A percentile compares a stretch with the other conserved stretches of the same genome.
Evolutionary conservation across 2,797 vertebrate species (phyloP).

Genomic region (Scomberomorus guttatus): DNA sequence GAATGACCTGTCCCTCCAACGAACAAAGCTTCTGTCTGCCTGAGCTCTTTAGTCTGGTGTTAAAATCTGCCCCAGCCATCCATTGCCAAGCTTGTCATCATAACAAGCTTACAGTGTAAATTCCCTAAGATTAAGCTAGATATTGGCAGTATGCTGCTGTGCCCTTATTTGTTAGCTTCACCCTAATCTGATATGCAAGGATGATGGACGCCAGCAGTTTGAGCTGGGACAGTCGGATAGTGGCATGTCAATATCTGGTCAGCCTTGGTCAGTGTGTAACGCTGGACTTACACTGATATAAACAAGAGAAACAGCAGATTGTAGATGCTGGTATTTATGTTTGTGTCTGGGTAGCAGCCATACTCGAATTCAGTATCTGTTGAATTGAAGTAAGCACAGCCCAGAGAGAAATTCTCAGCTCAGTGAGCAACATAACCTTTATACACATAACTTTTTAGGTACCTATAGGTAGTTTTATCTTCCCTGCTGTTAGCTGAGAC

Average conservation of each 20-base stretch:
- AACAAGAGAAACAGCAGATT: constrained; percentile 56
- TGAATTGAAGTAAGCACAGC: constrained; percentile 38
- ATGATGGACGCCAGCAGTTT: constrained; percentile 52
- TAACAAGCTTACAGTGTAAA: constrained; percentile 74
- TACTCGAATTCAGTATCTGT: constrained; percentile 36
- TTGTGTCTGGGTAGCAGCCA: constrained; percentile 48
- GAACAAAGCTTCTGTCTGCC: constrained; percentile 53
- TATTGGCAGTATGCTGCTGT: constrained; percentile 59
- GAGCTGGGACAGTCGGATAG: constrained; percentile 50
- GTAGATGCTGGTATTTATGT: constrained; percentile 46
- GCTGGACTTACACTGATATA: constrained; percentile 47
- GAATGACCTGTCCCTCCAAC: constrained; percentile 48
- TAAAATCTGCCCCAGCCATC: constrained; percentile 62
- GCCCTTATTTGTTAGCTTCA: constrained; percentile 59
- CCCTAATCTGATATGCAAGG: constrained; percentile 61
- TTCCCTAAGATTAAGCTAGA: constrained; percentile 65
- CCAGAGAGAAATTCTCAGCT: constrained; percentile 30
- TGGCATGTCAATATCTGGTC: constrained; percentile 68
- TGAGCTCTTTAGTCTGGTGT: constrained; percentile 69
- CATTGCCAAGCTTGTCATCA: constrained; percentile 70
- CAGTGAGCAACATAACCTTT: constrained; percentile 38
- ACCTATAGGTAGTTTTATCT: constrained; percentile 19
- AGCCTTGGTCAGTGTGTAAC: constrained; percentile 35
- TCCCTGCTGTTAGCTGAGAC: constrained; percentile 18
- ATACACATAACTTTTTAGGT: constrained; percentile 18